Percentiles rank a stretch among this genome's conserved stretches.
These are phyloP conservation scores for Upupa epops DNA, from an alignment of 2,113 vertebrate species.

Conservation along the genomic window DNA sequence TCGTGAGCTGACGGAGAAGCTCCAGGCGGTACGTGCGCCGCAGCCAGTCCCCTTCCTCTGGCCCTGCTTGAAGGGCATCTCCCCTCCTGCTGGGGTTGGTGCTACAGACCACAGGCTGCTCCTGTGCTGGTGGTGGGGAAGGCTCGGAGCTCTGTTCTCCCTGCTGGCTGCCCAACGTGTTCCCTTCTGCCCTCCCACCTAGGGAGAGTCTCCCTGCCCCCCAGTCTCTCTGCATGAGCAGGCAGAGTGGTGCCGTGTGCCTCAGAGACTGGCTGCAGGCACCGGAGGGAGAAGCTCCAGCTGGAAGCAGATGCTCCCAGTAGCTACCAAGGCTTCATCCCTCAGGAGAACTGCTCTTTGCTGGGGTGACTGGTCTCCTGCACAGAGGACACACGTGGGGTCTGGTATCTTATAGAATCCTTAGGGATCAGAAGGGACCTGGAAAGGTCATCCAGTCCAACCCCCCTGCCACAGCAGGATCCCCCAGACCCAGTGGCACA, in stretches of 20 bases:
- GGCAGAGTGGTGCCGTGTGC: not conserved
- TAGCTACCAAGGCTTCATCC: not conserved
- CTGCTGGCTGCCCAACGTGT: not conserved
- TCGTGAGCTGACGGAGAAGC: slow-evolving; percentile 95
- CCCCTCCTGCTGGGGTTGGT: not conserved
- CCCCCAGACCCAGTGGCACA: no score
- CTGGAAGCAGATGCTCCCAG: not conserved
- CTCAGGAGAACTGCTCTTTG: not conserved
- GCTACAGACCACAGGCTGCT: not conserved
- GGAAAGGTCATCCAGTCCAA: no score
- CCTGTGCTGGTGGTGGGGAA: no score
- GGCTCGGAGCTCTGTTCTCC: not conserved
- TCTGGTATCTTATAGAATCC: no score
- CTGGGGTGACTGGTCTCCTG: not conserved
- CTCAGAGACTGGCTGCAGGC: not conserved
- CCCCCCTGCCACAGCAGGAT: no score
- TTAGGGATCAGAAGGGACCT: no score
- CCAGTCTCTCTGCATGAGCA: not conserved
- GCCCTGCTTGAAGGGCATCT: not conserved
- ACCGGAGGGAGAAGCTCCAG: not conserved
- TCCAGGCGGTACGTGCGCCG: slow-evolving; percentile 90
- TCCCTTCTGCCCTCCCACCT: not conserved
- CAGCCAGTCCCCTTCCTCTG: not conserved
- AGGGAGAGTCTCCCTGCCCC: not conserved
- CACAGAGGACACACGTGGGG: not conserved